These are phyloP conservation scores for Catharus bicknelli DNA, from an alignment of 2,113 vertebrate genomes.

Conservation along the genomic window DNA sequence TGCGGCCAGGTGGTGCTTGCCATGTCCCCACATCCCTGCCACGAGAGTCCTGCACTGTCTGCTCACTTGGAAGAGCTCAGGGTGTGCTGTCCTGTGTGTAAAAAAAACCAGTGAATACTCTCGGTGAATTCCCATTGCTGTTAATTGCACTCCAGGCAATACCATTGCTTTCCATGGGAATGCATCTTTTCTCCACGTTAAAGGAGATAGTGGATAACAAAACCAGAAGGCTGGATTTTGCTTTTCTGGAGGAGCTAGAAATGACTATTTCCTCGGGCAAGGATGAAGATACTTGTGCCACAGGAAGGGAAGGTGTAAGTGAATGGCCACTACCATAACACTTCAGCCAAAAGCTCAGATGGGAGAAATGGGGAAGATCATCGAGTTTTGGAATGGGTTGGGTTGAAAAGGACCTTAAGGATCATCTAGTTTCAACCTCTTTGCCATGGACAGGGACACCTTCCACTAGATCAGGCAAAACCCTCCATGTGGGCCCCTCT, in stretches of 20 bases:
- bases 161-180: not conserved
- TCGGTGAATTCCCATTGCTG: not conserved
- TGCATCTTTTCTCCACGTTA: not conserved
- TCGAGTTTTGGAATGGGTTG: not conserved
- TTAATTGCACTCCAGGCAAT: not conserved
- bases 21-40: not conserved
- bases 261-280: not conserved
- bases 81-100: not conserved
- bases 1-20: not conserved
- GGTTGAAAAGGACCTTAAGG: not conserved
- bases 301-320: not conserved
- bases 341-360: not conserved
- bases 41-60: rapidly evolving
- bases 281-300: not conserved
- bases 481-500: not conserved
- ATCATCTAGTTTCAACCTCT: not conserved
- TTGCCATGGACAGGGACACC: not conserved
- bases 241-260: not conserved
- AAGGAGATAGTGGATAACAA: not conserved
- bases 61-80: not conserved
- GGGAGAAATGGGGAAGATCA: too few species aligned
- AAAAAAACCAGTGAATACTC: not conserved
- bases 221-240: not conserved
- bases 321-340: rapidly evolving
- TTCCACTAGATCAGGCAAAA: not conserved